phyloP scores from a whole-genome alignment of 2,113 vertebrate genomes.

The Dipodomys spectabilis region DNA sequence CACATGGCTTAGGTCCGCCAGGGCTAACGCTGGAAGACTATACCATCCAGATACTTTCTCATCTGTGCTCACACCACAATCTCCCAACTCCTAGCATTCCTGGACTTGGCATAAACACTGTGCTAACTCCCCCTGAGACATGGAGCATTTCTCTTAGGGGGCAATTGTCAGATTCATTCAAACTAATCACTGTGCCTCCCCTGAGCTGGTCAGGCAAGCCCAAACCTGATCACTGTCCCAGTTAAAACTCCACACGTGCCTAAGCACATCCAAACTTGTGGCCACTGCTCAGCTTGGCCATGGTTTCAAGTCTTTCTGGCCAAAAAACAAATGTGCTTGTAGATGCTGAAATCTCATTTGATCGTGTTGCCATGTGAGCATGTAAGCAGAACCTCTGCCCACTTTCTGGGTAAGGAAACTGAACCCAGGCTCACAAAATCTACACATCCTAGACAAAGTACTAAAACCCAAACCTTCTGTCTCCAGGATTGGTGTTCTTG shows the following conservation, averaged over 20 bases:
- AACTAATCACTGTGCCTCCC: neutral
- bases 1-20: rapidly evolving
- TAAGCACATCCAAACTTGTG: neutral
- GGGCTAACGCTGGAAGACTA: neutral
- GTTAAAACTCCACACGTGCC: neutral
- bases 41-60: neutral
- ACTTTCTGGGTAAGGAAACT: neutral
- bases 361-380: neutral
- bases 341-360: neutral
- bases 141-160: neutral
- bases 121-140: neutral
- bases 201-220: neutral
- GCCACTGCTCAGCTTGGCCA: neutral
- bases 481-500: neutral
- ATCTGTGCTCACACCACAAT: rapidly evolving
- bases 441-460: neutral
- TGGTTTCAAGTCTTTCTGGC: neutral
- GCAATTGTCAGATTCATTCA: conserved; percentile 12
- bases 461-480: neutral
- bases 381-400: neutral
- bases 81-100: neutral
- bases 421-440: no score
- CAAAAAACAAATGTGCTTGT: neutral
- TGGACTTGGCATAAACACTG: neutral
- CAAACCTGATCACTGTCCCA: neutral